Base-by-base conservation (phyloP, 2,797 vertebrate species). In the Garrulus glandarius region DNA sequence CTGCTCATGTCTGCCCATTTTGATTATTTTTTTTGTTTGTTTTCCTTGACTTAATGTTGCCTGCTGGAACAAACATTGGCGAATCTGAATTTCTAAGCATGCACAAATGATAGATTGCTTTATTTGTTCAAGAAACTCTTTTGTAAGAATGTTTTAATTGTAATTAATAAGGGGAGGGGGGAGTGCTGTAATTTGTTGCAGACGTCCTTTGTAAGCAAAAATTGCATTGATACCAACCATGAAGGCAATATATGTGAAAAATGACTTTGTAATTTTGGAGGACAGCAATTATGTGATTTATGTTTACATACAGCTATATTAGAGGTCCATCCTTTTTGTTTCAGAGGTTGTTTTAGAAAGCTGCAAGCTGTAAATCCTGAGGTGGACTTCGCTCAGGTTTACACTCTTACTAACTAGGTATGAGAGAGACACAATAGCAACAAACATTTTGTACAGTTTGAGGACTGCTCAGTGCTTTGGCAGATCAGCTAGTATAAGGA, bases 81-180 rank as follows among this genome's bases (percentile, higher is more conserved):
- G 63, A 83, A 84, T 90, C 68, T 89, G 55, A 87, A 80, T 86
- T 87, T 93, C 84, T 61, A 87, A 89, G 23, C 70, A 12, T 75
- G 75, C 39, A 75, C 19, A 89, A 87, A 77, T 87, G 92, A 97
- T 94, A 83, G 94, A 97, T 97, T 74, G 84, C 56, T 92, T 78
- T 81, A 60, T 79, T 95, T 89, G 70, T 90, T 93, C 63, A 92
- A 81, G 67, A 93, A 96, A 70, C 22, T 26, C 78, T 94, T 93
- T 59, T 86, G 60, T 56, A 85, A 22, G 29, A 83, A 80, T 47
- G 47, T 91, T 97, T 95, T 94, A 89, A 95, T 93, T 94, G 65
- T 89, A 95, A 96, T 89, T 96, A 97, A 94, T 95, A 96, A 91
- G 64, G 49, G 14, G 21, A 46, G 37, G 8, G 2, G 10, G 8